Conservation (phyloP, 2,113 vertebrate genomes). For the Coptodon rendalli region DNA sequence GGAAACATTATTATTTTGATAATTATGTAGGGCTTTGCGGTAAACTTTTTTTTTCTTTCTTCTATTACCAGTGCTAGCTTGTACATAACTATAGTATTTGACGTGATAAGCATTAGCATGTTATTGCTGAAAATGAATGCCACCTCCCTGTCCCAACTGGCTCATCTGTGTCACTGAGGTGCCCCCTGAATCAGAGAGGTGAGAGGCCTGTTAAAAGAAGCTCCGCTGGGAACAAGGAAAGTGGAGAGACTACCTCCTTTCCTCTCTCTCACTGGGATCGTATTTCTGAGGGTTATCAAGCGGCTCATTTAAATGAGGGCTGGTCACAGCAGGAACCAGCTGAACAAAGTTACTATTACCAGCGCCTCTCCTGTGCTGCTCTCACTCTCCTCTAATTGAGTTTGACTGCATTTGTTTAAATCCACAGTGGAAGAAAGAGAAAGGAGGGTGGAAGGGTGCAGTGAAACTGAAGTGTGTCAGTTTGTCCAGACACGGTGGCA, state of each 20-base stretch:
- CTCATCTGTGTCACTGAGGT: slow-evolving; percentile 28
- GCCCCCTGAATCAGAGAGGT: slow-evolving; percentile 34
- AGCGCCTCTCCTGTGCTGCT: slow-evolving; percentile 70
- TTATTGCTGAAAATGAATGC: neutral
- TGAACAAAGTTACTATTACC: slow-evolving; percentile 80
- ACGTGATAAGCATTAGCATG: neutral
- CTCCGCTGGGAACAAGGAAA: slow-evolving; percentile 46
- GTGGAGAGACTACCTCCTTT: slow-evolving; percentile 40
- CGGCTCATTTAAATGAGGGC: slow-evolving; percentile 76
- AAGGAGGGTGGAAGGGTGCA: slow-evolving; percentile 49
- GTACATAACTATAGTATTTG: neutral
- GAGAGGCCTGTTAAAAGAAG: slow-evolving; percentile 61
- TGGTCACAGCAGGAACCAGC: slow-evolving; percentile 80
- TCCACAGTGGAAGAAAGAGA: slow-evolving; percentile 67
- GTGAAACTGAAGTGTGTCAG: slow-evolving; percentile 74
- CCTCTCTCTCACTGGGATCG: slow-evolving; percentile 59
- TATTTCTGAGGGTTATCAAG: slow-evolving; percentile 77
- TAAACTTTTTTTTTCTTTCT: neutral
- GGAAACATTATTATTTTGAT: neutral
- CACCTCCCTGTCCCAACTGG: neutral
- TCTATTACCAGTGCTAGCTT: neutral
- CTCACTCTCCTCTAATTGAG: slow-evolving; percentile 78
- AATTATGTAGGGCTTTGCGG: neutral
- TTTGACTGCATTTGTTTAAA: slow-evolving; percentile 82
- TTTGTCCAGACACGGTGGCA: slow-evolving; percentile 70